A percentile compares a stretch with the other conserved stretches of the same genome.
Evolutionary conservation across 2,888 invertebrate species (phyloP).

Genomic region (Ceratothoa steindachneri): DNA sequence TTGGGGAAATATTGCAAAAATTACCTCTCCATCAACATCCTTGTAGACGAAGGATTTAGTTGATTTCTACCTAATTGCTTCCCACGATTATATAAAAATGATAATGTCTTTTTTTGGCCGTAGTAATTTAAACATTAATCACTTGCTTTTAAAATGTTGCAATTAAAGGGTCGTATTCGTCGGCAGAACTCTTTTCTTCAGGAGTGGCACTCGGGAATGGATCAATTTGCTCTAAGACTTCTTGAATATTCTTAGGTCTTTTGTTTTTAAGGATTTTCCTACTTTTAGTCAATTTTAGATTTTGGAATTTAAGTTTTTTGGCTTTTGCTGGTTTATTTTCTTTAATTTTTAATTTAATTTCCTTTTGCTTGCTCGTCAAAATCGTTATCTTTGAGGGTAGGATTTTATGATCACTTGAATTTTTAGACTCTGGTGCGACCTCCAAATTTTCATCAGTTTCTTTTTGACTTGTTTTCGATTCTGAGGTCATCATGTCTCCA

Average conservation of each 20-base stretch:
- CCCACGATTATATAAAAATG: too few relatives aligned
- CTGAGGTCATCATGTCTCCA: neutral
- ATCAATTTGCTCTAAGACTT: conserved; percentile 35
- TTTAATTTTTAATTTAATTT: neutral
- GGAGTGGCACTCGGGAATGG: conserved; percentile 22
- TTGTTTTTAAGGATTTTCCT: neutral
- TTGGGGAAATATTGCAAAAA: too few relatives aligned
- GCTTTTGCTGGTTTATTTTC: neutral
- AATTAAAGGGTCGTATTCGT: conserved; percentile 40
- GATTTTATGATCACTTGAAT: neutral
- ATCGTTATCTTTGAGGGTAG: neutral
- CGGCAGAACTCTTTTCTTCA: neutral
- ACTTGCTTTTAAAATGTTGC: conserved; percentile 41
- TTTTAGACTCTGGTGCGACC: neutral
- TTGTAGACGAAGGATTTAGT: too few relatives aligned
- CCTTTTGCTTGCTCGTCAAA: neutral
- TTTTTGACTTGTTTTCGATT: neutral
- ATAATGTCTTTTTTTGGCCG: too few relatives aligned
- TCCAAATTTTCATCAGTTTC: neutral
- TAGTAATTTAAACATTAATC: too few relatives aligned
- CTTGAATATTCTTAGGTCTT: conserved; percentile 43
- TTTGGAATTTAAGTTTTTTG: neutral
- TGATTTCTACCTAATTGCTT: too few relatives aligned
- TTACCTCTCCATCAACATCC: too few relatives aligned
- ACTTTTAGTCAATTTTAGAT: neutral